phyloP scores from a whole-genome alignment of 2,113 vertebrate species.

The Morone saxatilis region DNA sequence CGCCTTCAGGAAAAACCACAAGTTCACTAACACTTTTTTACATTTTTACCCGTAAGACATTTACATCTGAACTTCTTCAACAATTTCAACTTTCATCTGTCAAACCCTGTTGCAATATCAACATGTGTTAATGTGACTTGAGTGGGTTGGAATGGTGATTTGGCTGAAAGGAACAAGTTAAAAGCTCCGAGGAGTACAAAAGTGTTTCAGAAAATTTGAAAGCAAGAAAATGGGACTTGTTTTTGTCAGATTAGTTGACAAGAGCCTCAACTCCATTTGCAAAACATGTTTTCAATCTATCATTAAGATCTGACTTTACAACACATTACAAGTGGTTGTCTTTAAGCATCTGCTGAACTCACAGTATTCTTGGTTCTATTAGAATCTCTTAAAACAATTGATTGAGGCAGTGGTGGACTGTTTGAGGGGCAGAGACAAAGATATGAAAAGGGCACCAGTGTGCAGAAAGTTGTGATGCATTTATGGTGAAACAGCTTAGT shows the following conservation, averaged over 20 bases:
- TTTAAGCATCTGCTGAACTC: too few relatives aligned
- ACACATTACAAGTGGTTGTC: too few relatives aligned
- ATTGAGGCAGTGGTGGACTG: too few relatives aligned
- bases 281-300: slow-evolving; percentile 7
- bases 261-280: not conserved
- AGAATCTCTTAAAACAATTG: too few relatives aligned
- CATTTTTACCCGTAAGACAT: not conserved
- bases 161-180: slow-evolving; percentile 27
- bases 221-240: slow-evolving; percentile 1
- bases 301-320: not conserved
- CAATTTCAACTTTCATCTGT: slow-evolving; percentile 21
- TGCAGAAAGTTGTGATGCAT: too few relatives aligned
- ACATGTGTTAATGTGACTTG: slow-evolving; percentile 6
- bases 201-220: slow-evolving; percentile 1
- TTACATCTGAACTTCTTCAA: slow-evolving; percentile 31
- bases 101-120: slow-evolving; percentile 28
- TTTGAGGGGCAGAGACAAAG: too few relatives aligned
- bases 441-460: too few relatives aligned
- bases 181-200: slow-evolving; percentile 14
- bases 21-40: not conserved
- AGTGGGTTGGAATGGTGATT: slow-evolving; percentile 29
- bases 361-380: too few relatives aligned
- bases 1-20: slow-evolving; percentile 23
- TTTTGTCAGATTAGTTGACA: slow-evolving; percentile 35
- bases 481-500: too few relatives aligned